Evolutionary conservation across 2,888 invertebrate genomes (phyloP).

Genomic region (Aphidius colemani): DNA sequence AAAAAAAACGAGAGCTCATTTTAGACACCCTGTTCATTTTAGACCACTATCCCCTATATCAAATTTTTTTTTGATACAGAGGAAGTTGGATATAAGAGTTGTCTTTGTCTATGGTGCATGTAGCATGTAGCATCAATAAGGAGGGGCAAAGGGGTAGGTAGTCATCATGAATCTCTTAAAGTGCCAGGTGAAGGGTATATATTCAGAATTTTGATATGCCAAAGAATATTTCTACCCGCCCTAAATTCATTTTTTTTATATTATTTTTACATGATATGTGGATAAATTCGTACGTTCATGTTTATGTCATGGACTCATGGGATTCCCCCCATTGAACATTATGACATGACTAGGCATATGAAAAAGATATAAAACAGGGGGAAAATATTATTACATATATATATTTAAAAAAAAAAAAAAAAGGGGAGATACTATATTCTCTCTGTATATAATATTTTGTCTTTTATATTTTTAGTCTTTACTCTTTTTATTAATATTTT

Average conservation of each 20-base stretch:
- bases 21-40: no score
- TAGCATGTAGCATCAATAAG: no score
- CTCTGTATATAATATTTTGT: constrained; percentile 5
- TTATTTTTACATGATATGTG: no score
- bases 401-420: no score
- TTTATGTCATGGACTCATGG: no score
- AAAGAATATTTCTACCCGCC: constrained; percentile 12
- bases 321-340: constrained; percentile 9
- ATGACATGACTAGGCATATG: constrained; percentile 15
- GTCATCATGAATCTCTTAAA: constrained; percentile 39
- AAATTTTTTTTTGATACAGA: no score
- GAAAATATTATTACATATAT: no score
- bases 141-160: background rate
- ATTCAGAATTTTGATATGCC: constrained; percentile 38
- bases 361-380: constrained; percentile 6
- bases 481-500: background rate
- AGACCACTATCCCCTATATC: no score
- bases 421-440: constrained; percentile 3
- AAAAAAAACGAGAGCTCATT: no score
- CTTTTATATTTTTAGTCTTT: no score
- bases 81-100: constrained; percentile 9
- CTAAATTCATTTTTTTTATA: background rate
- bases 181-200: constrained; percentile 43
- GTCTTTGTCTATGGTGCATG: no score
- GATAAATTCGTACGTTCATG: no score